Percentiles rank a stretch among this genome's conserved stretches.
Conservation (phyloP, 1,140 invertebrate genomes). For the Drosophila pachea region DNA sequence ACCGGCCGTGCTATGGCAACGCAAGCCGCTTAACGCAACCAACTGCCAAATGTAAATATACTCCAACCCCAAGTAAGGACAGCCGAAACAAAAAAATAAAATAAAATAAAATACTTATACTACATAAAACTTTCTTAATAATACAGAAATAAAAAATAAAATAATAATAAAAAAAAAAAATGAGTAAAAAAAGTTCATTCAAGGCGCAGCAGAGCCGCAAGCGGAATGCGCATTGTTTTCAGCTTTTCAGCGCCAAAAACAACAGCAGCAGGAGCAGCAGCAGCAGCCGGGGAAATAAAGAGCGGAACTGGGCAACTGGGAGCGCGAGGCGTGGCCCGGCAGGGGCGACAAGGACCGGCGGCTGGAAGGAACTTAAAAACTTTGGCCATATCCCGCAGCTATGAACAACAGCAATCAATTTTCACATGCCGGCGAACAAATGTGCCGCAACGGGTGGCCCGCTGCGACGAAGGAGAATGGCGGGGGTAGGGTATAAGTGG, state of each 20-base stretch:
- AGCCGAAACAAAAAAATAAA: constrained; percentile 10
- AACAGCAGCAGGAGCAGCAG: constrained; percentile 10
- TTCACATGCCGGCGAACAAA: constrained; percentile 74
- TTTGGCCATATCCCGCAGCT: constrained; percentile 75
- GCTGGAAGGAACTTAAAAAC: constrained; percentile 65
- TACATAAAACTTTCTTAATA: constrained; percentile 76
- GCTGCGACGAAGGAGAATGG: background rate
- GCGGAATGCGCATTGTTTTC: constrained; percentile 74
- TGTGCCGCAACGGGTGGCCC: constrained; percentile 58
- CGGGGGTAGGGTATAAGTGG: background rate
- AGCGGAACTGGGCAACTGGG: constrained; percentile 25
- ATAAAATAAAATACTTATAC: constrained; percentile 58
- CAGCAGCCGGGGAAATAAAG: constrained; percentile 16
- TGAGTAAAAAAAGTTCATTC: constrained; percentile 45
- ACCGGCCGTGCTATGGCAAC: constrained; percentile 53
- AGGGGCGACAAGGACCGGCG: constrained; percentile 28
- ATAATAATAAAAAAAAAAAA: constrained; percentile 4
- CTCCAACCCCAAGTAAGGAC: constrained; percentile 55
- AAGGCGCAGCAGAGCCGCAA: constrained; percentile 71
- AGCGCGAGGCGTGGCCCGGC: constrained; percentile 34
- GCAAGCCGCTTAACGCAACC: constrained; percentile 73
- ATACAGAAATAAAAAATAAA: constrained; percentile 58
- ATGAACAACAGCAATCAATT: constrained; percentile 76
- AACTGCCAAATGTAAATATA: constrained; percentile 76
- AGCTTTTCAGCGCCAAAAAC: constrained; percentile 68